Percentiles rank a stretch among this genome's conserved stretches.
Conservation (phyloP, 2,888 invertebrate genomes). For the Acanthoscelides obtectus region DNA sequence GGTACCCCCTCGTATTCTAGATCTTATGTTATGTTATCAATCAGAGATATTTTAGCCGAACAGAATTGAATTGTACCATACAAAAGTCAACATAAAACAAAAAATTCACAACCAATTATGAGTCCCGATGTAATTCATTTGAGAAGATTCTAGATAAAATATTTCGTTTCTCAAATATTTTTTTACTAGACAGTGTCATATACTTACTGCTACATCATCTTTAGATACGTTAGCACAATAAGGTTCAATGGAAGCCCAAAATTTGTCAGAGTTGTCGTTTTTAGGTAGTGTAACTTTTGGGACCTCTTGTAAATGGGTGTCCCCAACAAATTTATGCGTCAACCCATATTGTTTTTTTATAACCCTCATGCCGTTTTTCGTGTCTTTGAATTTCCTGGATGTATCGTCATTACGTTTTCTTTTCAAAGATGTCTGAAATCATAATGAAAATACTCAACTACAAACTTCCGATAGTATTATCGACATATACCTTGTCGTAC, state of each 20-base stretch:
- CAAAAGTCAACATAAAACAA: no score
- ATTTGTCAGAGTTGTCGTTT: constrained; percentile 91
- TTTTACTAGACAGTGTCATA: not conserved
- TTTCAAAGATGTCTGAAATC: constrained; percentile 37
- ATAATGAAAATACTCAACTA: not conserved
- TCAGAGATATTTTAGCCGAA: no score
- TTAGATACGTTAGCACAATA: constrained; percentile 85
- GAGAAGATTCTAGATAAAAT: no score
- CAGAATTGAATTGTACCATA: no score
- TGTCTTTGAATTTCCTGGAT: constrained; percentile 35
- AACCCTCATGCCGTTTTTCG: constrained; percentile 34
- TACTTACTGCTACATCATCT: constrained; percentile 68
- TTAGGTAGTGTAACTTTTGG: constrained; percentile 70
- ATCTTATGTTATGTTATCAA: no score
- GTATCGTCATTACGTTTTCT: constrained; percentile 42
- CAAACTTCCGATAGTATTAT: not conserved
- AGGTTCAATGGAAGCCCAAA: constrained; percentile 92
- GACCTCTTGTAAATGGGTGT: constrained; percentile 51
- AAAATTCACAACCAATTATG: no score
- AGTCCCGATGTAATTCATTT: no score
- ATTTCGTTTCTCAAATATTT: not conserved
- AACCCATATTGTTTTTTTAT: constrained; percentile 37
- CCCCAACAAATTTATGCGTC: constrained; percentile 33
- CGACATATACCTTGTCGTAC: constrained; percentile 35
- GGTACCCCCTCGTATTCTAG: no score